Percentiles rank a stretch among this genome's conserved stretches.
Evolutionary conservation across 2,113 vertebrate genomes (phyloP).

Genomic region (Sapajus apella): DNA sequence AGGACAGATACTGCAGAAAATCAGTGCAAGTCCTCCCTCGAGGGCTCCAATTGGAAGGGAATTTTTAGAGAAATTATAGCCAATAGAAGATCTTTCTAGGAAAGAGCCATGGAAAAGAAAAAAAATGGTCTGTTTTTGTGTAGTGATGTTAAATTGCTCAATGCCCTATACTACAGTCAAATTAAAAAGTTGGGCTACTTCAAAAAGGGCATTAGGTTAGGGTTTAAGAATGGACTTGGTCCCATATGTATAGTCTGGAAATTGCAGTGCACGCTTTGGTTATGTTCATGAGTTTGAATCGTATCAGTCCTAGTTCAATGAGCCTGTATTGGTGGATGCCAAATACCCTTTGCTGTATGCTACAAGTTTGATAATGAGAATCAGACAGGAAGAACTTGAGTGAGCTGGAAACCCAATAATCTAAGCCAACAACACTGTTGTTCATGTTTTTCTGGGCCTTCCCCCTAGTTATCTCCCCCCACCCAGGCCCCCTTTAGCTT

Average conservation of each 20-base stretch:
- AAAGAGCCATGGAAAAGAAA: neutral
- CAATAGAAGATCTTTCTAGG: neutral
- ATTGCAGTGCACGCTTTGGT: neutral
- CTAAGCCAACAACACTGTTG: neutral
- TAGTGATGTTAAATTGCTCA: neutral
- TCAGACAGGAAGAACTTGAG: neutral
- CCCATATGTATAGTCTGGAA: neutral
- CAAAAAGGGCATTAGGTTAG: slow-evolving; percentile 27
- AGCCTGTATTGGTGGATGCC: neutral
- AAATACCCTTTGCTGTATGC: neutral
- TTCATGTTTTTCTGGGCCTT: neutral
- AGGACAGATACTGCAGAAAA: slow-evolving; percentile 33
- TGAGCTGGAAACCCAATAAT: slow-evolving; percentile 18
- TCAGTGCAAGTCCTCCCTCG: neutral
- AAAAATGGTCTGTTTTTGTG: neutral
- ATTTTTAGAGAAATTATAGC: slow-evolving; percentile 42
- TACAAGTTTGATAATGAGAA: slow-evolving; percentile 20
- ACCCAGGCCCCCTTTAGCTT: neutral
- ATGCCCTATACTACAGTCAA: neutral
- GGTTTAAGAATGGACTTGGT: neutral
- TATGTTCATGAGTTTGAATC: neutral
- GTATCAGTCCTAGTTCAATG: neutral
- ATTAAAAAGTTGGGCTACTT: neutral
- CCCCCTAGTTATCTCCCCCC: neutral
- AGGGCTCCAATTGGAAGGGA: slow-evolving; percentile 17